phyloP scores from a whole-genome alignment of 2,113 vertebrate genomes.

The Xenopus laevis region DNA sequence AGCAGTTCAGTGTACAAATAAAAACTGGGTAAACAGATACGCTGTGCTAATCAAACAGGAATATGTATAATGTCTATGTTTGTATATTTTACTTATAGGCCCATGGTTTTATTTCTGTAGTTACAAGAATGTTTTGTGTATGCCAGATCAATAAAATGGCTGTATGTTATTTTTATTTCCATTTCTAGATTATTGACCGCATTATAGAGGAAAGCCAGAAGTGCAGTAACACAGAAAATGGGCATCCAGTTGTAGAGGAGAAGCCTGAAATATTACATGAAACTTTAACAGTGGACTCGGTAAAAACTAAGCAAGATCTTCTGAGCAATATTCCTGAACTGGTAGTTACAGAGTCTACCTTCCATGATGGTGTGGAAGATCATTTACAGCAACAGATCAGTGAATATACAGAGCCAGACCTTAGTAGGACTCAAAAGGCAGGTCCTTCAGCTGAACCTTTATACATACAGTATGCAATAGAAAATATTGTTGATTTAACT shows the following conservation, averaged over 20 bases:
- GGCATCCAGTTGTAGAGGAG: conserved; percentile 59
- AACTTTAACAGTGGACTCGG: conserved; percentile 45
- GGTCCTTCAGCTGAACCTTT: conserved; percentile 44
- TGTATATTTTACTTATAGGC: no score
- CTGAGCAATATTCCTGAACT: conserved; percentile 58
- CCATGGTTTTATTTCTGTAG: no score
- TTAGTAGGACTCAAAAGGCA: conserved; percentile 39
- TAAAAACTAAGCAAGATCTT: conserved; percentile 54
- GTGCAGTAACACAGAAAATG: conserved; percentile 66
- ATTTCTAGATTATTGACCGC: conserved; percentile 88
- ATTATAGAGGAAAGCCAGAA: conserved; percentile 95
- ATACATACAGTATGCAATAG: conserved; percentile 49
- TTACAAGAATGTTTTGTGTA: no score
- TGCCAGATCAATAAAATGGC: no score
- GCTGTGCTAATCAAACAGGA: no score
- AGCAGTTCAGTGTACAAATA: no score
- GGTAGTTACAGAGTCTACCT: conserved; percentile 50
- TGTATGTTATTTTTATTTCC: conserved; percentile 40
- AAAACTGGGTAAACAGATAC: no score
- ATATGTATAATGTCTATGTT: no score
- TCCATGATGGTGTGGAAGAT: conserved; percentile 52
- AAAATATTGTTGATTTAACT: conserved; percentile 46
- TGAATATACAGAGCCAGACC: conserved; percentile 49
- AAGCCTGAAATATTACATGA: conserved; percentile 50
- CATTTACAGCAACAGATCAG: conserved; percentile 21